Base-by-base conservation (phyloP, 2,888 invertebrate genomes). In the Cinara cedri region DNA sequence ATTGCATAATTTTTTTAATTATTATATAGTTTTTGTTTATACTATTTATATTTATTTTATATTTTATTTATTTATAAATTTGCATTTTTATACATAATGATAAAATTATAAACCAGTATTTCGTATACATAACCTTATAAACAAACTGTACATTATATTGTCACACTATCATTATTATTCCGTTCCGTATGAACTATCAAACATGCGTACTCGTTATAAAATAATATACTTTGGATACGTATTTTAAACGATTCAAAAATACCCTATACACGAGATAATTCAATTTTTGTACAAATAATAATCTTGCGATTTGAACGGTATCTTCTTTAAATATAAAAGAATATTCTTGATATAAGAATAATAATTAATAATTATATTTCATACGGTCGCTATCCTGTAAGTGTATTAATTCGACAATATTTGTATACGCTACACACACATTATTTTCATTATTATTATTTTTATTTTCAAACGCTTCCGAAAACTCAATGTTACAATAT, bases 291-390 rank as follows among this genome's bases (percentile, higher is more conserved):
- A 46, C 34, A 34, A 70, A 70, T 62, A 62, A 51, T 55, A 44
- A 60, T 46, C 8, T 1, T n/a, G n/a, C n/a, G 46, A 72, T 72
- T 60, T 72, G n/a, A 72, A 60, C 57, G 57, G 72, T 60, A 26
- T 14, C 0, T 19, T 24, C 42, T 34, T 63, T 26, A 34, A 68
- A 54, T 10, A 14, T 24, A 16, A 24, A 34, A 34, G 6, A 34
- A 34, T 34, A 34, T n/a, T n/a, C n/a, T n/a, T 6, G 34, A 34
- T 34, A 34, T 6, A 6, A n/a, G 46, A 46, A 49, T 1, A 63
- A 26, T 24, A 26, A 16, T 49, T 1, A 63, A 26, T 24, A 26
- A 16, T 49, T 24, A 24, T 46, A 49, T 66, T 49, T 16, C 46
- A 66, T n/a, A n/a, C 46, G 2, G 24, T 49, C 21, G 44, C 65